Conservation (phyloP, 2,113 vertebrate genomes). For the Solenodon paradoxus region DNA sequence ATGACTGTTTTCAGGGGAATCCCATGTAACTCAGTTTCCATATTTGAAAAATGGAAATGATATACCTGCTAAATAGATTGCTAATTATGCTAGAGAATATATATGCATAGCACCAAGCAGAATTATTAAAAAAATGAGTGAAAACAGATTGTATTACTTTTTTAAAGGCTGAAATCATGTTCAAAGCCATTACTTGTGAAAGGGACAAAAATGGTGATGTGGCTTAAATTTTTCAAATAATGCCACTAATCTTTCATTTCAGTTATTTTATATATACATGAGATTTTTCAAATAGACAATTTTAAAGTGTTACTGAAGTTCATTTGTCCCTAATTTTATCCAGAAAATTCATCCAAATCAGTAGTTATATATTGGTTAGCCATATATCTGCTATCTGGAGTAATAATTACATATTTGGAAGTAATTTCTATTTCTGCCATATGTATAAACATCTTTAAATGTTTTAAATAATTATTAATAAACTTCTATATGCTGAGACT, state of each 20-base stretch:
- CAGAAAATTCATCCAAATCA: background rate
- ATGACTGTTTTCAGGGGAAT: background rate
- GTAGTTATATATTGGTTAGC: background rate
- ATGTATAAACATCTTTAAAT: background rate
- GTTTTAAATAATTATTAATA: background rate
- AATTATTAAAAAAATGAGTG: background rate
- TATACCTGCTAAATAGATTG: background rate
- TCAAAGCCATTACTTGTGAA: background rate
- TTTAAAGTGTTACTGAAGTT: constrained; percentile 14
- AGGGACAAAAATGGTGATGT: background rate
- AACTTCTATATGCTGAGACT: background rate
- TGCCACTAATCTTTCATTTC: background rate
- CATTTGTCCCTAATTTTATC: background rate
- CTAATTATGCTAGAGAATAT: background rate
- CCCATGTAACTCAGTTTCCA: background rate
- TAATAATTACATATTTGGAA: background rate
- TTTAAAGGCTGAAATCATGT: background rate
- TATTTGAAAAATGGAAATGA: background rate
- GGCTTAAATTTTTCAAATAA: background rate
- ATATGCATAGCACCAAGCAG: background rate
- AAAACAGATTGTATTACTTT: background rate
- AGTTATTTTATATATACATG: background rate
- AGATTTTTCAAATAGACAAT: background rate
- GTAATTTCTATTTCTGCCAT: background rate
- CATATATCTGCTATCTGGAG: background rate